Percentiles rank a stretch among this genome's conserved stretches.
Evolutionary conservation across 1,140 invertebrate genomes (phyloP).

Genomic region (Drosophila sturtevanti): DNA sequence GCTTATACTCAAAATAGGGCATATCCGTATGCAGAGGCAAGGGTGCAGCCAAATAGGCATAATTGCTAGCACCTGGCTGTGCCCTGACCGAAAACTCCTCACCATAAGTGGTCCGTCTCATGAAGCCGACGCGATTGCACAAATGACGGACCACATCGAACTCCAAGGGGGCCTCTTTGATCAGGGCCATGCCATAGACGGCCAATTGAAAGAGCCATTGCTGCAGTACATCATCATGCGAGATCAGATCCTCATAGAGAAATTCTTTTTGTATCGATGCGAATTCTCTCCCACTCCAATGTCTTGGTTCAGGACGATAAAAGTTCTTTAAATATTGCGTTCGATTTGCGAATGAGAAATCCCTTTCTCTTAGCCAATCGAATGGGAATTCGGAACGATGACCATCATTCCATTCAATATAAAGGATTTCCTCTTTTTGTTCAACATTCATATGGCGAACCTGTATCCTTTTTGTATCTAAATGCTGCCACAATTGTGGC

Average conservation of each 20-base stretch:
- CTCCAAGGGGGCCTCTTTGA: slow-evolving; percentile 84
- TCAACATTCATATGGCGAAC: slow-evolving; percentile 49
- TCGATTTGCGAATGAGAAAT: slow-evolving; percentile 84
- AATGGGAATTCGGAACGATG: slow-evolving; percentile 83
- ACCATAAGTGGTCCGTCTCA: slow-evolving; percentile 85
- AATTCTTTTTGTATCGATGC: slow-evolving; percentile 83
- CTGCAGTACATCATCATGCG: slow-evolving; percentile 83
- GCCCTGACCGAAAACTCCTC: slow-evolving; percentile 87
- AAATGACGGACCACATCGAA: slow-evolving; percentile 84
- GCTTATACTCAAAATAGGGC: slow-evolving; percentile 89
- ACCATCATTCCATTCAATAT: slow-evolving; percentile 85
- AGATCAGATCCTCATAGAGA: slow-evolving; percentile 84
- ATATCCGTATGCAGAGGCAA: slow-evolving; percentile 88
- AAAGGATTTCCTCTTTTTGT: slow-evolving; percentile 25
- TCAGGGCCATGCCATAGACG: slow-evolving; percentile 85
- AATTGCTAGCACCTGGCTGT: slow-evolving; percentile 87
- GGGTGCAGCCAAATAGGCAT: slow-evolving; percentile 87
- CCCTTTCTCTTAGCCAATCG: slow-evolving; percentile 85
- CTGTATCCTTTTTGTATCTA: slow-evolving; percentile 54
- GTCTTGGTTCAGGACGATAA: slow-evolving; percentile 83
- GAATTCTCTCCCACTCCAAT: slow-evolving; percentile 85
- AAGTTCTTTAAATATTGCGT: slow-evolving; percentile 82
- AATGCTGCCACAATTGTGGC: slow-evolving; percentile 61
- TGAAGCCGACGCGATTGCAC: slow-evolving; percentile 86
- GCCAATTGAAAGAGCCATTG: slow-evolving; percentile 86